phyloP scores from a whole-genome alignment of 2,797 vertebrate species.

The Streptopelia turtur region DNA sequence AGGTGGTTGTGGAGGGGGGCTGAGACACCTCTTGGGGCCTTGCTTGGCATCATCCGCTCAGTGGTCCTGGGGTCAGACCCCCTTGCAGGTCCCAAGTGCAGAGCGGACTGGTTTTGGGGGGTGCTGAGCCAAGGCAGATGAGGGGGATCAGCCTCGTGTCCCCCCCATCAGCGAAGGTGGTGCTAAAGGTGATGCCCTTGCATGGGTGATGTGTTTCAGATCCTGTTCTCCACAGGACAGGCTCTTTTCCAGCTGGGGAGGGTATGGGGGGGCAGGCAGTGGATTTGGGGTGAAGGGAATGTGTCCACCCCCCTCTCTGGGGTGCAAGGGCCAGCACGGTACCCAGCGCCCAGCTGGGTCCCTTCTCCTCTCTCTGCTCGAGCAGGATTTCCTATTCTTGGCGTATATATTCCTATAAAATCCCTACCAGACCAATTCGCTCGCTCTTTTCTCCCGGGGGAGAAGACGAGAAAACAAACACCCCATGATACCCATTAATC shows the following conservation, averaged over 20 bases:
- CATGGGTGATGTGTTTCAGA: accelerated
- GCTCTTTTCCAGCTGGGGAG: background rate
- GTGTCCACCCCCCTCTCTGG: accelerated
- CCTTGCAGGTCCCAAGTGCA: background rate
- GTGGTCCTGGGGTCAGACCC: background rate
- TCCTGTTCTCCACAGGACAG: accelerated
- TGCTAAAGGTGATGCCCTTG: background rate
- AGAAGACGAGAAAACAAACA: background rate
- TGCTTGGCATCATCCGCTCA: accelerated
- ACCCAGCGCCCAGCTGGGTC: background rate
- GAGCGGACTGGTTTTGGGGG: background rate
- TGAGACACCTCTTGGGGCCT: background rate
- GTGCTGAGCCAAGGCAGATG: background rate
- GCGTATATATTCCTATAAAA: background rate
- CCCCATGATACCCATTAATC: background rate
- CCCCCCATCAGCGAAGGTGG: background rate
- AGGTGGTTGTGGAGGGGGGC: background rate
- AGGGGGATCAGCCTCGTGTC: accelerated
- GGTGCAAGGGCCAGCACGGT: too few relatives aligned
- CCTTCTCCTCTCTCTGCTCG: background rate
- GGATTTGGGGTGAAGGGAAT: background rate
- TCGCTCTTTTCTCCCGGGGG: background rate
- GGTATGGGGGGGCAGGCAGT: background rate
- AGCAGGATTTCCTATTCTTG: background rate
- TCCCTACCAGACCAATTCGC: background rate